Conservation (phyloP, 2,888 invertebrate genomes). For the Noctua fimbriata region DNA sequence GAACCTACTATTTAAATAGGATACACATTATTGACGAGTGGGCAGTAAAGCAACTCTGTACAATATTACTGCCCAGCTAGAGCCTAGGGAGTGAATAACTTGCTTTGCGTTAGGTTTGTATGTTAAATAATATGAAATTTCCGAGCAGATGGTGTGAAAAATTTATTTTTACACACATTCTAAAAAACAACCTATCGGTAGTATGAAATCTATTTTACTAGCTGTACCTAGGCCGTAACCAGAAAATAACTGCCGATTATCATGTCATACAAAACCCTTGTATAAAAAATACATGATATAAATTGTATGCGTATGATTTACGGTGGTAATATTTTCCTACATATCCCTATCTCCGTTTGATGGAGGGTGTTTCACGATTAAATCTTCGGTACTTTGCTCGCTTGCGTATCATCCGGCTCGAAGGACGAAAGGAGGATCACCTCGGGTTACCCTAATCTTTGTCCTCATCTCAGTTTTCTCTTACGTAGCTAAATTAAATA, state of each 20-base stretch:
- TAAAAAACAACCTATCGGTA: neutral
- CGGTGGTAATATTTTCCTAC: conserved; percentile 48
- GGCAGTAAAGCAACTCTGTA: no score
- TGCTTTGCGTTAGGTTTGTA: neutral
- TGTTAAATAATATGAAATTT: neutral
- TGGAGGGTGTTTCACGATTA: conserved; percentile 56
- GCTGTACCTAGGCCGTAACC: neutral
- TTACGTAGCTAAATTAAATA: conserved; percentile 49
- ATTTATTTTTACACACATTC: neutral
- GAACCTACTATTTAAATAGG: no score
- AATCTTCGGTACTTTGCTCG: conserved; percentile 53
- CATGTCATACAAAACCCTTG: conserved; percentile 3
- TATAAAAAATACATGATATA: conserved; percentile 30
- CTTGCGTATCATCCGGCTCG: conserved; percentile 25
- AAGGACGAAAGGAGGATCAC: conserved; percentile 27
- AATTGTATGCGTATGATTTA: conserved; percentile 50
- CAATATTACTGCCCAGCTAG: no score
- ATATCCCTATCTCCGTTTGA: conserved; percentile 40
- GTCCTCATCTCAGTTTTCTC: conserved; percentile 36
- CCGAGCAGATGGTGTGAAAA: neutral
- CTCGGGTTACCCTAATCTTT: conserved; percentile 39
- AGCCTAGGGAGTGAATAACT: neutral
- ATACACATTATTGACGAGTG: no score
- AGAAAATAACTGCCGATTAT: conserved; percentile 32
- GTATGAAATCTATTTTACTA: neutral